Evolutionary conservation across 92 coral and sea anemone genomes (phyloP), one percentile per base, ranked within the genome.

Genomic region (Heteractis magnifica): DNA sequence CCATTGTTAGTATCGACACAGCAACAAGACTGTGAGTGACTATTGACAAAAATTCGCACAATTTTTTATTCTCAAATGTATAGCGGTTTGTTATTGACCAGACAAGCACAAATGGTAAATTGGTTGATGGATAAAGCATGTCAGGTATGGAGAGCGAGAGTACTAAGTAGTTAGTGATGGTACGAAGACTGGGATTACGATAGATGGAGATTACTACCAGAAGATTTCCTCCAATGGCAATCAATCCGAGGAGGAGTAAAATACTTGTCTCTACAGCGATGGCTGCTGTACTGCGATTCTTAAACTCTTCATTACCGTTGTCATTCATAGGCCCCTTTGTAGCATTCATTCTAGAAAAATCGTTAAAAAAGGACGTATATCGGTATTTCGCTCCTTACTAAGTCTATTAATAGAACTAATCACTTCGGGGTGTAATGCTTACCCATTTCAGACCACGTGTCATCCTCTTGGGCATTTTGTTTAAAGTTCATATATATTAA

Each of bases 131-230:
- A 3, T 96, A 92, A 14, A 93, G 75, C 49, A 94, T 56, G 14
- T 91, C 98, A 0, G 97, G 94, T 12, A 93, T 2, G 14, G 94
- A 90, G 51, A 94, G 85, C 16, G 94, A 90, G 23, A 91, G 88
- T 26, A 94, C 85, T 72, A 94, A 94, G 34, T 94, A 90, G 72
- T 94, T 94, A n/a, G 96, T 91, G 53, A 81, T 87, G 26, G 94
- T 90, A 34, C 94, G 92, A 55, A 94, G 87, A 82, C 93, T 97
- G 72, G 86, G 91, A 60, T 92, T 90, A n/a, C 85, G 76, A 82
- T 83, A 90, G 75, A 94, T 90, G n/a, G 96, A 90, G 14, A 87
- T 81, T 15, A 94, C 72, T 14, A 93, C 97, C 21, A 94, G 75
- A 18, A 90, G 52, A 76, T 94, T 94, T 23, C 98, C 98, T 53